phyloP scores from a whole-genome alignment of 23 tunicate genomes.

The Diplosoma virens region DNA sequence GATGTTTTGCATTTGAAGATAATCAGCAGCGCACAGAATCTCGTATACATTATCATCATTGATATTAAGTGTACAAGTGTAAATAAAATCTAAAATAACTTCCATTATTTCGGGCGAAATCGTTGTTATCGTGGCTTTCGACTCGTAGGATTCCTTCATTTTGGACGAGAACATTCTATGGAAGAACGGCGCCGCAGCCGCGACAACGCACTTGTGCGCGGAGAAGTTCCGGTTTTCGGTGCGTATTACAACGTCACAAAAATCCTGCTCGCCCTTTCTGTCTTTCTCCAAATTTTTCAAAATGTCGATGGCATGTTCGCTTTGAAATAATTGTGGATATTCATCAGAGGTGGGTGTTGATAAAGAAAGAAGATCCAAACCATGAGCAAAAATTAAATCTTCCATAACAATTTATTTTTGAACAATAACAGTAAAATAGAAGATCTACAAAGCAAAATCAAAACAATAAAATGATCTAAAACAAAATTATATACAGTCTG shows the following conservation, averaged over 20 bases:
- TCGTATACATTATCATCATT: constrained; percentile 26
- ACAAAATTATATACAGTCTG: no score
- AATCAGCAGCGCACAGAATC: constrained; percentile 17
- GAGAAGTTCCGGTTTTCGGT: not conserved
- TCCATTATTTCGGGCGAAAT: constrained; percentile 19
- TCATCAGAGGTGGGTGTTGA: no score
- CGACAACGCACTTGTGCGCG: constrained; percentile 26
- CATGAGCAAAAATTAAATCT: no score
- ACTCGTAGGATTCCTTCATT: constrained; percentile 23
- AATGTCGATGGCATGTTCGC: not conserved
- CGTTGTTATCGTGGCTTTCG: not conserved
- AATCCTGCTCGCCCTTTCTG: not conserved
- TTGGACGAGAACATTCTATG: constrained; percentile 17
- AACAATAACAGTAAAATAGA: no score
- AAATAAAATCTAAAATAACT: constrained; percentile 9
- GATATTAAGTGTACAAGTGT: not conserved
- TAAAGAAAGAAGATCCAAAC: no score
- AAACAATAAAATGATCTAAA: no score
- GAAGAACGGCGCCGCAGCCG: constrained; percentile 6
- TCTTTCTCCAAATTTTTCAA: constrained; percentile 5
- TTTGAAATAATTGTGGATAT: not conserved
- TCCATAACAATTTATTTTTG: no score
- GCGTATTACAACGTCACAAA: constrained; percentile 10
- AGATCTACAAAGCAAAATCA: no score
- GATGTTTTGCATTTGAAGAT: constrained; percentile 7